These are phyloP conservation scores for Psammodynastes pulverulentus DNA, from an alignment of 2,113 vertebrate genomes.

Conservation along the genomic window DNA sequence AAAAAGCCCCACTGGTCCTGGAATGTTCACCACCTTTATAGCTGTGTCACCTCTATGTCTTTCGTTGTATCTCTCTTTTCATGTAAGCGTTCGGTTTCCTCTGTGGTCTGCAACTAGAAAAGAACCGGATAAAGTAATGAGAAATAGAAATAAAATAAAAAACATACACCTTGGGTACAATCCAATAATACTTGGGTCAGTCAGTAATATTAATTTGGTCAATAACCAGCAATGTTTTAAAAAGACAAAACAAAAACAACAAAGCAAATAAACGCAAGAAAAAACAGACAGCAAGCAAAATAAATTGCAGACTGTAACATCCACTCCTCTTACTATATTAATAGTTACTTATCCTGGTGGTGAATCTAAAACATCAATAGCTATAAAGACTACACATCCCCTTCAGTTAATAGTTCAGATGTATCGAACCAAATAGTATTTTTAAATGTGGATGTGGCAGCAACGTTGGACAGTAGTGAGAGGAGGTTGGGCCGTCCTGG, in stretches of 20 bases:
- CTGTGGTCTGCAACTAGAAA: slow-evolving; percentile 48
- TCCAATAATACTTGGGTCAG: neutral
- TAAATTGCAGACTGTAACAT: too few species aligned
- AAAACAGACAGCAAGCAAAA: too few species aligned
- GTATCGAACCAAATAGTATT: too few species aligned
- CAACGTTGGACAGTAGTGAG: too few species aligned
- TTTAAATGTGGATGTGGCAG: too few species aligned
- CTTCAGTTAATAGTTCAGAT: too few species aligned
- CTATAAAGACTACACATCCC: too few species aligned
- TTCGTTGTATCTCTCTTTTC: slow-evolving; percentile 53
- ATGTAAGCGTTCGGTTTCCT: slow-evolving; percentile 60
- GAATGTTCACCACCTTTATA: neutral
- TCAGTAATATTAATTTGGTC: neutral
- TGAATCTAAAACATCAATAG: too few species aligned
- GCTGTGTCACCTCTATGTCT: slow-evolving; percentile 67
- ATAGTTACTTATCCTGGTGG: too few species aligned
- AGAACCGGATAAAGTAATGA: slow-evolving; percentile 6
- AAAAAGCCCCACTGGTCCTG: neutral
- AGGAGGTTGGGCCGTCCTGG: too few species aligned
- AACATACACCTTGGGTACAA: neutral
- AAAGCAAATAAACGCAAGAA: neutral
- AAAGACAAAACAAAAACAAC: neutral
- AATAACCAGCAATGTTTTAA: neutral
- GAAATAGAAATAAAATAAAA: neutral
- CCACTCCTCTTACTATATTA: too few species aligned